These are phyloP conservation scores for Oncorhynchus masou DNA, from an alignment of 2,113 vertebrate species.

Conservation along the genomic window DNA sequence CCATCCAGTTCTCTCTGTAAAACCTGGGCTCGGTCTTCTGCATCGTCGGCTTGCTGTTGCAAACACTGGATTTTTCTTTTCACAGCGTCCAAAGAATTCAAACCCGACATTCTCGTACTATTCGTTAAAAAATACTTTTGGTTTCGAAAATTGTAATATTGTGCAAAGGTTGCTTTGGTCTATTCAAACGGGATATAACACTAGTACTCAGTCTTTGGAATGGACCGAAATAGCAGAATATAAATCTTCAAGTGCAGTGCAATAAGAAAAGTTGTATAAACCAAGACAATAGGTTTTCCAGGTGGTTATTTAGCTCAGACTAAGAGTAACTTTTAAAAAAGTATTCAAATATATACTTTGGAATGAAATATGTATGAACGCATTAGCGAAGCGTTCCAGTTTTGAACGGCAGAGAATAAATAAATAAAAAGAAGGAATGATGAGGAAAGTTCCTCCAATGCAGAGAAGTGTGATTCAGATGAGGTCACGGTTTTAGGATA, in stretches of 20 bases:
- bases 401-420: slow-evolving; percentile 34
- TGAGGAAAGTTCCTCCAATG: slow-evolving; percentile 42
- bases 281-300: slow-evolving; percentile 28
- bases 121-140: slow-evolving; percentile 35
- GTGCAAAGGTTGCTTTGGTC: slow-evolving; percentile 22
- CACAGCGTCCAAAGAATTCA: slow-evolving; percentile 92
- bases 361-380: slow-evolving; percentile 63
- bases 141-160: slow-evolving; percentile 32
- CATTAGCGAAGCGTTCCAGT: slow-evolving; percentile 15
- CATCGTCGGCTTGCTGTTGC: slow-evolving; percentile 96
- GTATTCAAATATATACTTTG: slow-evolving; percentile 39
- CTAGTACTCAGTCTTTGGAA: slow-evolving; percentile 40
- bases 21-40: slow-evolving; percentile 87
- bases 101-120: slow-evolving; percentile 78
- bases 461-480: slow-evolving; percentile 50
- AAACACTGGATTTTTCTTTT: slow-evolving; percentile 97
- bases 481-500: slow-evolving; percentile 50
- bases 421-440: slow-evolving; percentile 37
- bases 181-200: background rate
- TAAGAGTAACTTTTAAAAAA: slow-evolving; percentile 38
- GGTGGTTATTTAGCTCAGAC: slow-evolving; percentile 37
- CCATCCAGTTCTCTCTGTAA: slow-evolving; percentile 90
- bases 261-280: slow-evolving; percentile 48
- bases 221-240: slow-evolving; percentile 34
- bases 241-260: slow-evolving; percentile 51